phyloP scores from a whole-genome alignment of 2,113 vertebrate species.

The Cephalopterus ornatus region DNA sequence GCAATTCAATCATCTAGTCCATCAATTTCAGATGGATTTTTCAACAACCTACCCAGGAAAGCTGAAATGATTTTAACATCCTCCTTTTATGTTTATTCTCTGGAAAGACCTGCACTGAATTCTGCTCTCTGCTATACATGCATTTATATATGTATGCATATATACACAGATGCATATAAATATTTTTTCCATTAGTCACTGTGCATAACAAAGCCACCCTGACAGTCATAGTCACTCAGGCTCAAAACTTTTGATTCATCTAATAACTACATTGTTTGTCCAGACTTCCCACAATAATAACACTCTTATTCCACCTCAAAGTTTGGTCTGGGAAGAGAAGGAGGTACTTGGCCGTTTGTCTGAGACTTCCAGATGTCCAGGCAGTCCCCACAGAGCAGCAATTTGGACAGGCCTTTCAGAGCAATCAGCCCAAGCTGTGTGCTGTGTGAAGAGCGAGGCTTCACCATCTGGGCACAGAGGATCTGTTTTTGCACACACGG shows the following conservation, averaged over 20 bases:
- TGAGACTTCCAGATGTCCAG: neutral
- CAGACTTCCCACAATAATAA: neutral
- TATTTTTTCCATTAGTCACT: neutral
- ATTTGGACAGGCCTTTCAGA: neutral
- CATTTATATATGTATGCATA: neutral
- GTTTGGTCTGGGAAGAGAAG: neutral
- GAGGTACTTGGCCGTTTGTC: neutral
- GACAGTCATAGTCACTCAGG: neutral
- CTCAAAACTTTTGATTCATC: neutral
- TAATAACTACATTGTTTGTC: neutral
- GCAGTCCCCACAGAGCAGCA: neutral
- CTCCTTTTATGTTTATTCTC: conserved; percentile 43
- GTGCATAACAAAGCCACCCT: neutral
- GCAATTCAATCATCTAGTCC: conserved; percentile 60
- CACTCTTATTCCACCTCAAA: neutral
- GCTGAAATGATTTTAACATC: conserved; percentile 8
- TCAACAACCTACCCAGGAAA: conserved; percentile 31
- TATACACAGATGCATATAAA: neutral
- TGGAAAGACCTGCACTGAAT: neutral
- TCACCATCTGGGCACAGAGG: neutral
- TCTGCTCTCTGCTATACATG: neutral
- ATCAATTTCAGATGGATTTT: conserved; percentile 60
- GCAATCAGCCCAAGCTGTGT: rapidly evolving
- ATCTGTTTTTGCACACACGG: neutral
- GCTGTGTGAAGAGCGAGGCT: neutral